phyloP scores from a whole-genome alignment of 35 echinoderm and acorn worm genomes.

The Lytechinus pictus region DNA sequence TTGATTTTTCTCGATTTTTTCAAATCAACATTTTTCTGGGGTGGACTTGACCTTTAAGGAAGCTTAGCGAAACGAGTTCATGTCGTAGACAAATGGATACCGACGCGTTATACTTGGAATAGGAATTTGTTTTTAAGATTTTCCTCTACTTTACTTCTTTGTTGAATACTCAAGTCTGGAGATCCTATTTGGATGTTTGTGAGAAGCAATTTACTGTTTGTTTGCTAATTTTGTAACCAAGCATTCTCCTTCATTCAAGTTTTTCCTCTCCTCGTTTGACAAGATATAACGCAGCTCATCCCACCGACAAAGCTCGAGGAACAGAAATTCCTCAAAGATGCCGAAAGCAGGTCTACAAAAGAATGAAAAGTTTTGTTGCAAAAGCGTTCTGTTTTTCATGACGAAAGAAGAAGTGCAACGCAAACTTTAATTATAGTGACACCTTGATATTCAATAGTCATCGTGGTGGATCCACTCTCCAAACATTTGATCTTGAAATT shows the following conservation, averaged over 20 bases:
- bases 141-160: neutral
- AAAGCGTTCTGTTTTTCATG: neutral
- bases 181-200: neutral
- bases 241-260: neutral
- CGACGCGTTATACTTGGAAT: neutral
- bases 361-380: neutral
- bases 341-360: neutral
- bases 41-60: no score
- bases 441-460: neutral
- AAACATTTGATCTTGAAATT: conserved; percentile 14
- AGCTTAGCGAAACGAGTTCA: neutral
- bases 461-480: neutral
- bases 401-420: neutral
- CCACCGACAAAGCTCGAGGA: neutral
- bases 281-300: neutral
- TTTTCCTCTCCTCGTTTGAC: neutral
- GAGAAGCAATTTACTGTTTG: neutral
- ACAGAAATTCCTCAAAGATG: neutral
- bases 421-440: neutral
- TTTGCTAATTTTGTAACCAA: neutral
- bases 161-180: neutral
- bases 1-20: no score
- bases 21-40: no score
- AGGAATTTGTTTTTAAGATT: neutral
- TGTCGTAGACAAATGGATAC: neutral